These are phyloP conservation scores for Acronicta alni DNA, from an alignment of 2,888 invertebrate species.

Conservation along the genomic window DNA sequence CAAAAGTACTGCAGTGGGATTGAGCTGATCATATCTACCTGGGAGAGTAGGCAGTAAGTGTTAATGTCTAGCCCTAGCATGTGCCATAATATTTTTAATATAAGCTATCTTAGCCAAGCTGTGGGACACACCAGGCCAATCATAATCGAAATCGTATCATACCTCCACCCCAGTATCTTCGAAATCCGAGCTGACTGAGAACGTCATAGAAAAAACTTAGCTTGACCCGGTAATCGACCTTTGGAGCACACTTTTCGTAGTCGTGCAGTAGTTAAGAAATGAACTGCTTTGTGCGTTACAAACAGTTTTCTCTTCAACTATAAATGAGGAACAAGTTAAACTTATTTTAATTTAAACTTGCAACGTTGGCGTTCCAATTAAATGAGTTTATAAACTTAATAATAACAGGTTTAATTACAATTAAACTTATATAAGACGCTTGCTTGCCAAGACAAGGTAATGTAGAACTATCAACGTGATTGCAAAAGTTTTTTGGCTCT, in stretches of 20 bases:
- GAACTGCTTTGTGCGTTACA: too few species aligned
- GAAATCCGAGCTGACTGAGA: too few species aligned
- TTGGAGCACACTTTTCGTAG: too few species aligned
- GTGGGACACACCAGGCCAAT: too few species aligned
- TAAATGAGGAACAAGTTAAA: conserved; percentile 22
- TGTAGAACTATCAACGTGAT: conserved; percentile 11
- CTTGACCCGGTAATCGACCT: not conserved
- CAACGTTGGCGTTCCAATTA: conserved; percentile 16
- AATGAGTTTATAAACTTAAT: conserved; percentile 26
- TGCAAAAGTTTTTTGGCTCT: conserved; percentile 15
- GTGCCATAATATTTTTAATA: too few species aligned
- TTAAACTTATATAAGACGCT: conserved; percentile 13
- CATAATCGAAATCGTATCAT: too few species aligned
- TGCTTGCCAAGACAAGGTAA: conserved; percentile 25
- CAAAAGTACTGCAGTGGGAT: not conserved
- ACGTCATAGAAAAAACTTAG: too few species aligned
- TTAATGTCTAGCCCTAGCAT: too few species aligned
- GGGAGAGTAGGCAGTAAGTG: not conserved
- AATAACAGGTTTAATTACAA: conserved; percentile 41
- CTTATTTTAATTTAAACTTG: conserved; percentile 37
- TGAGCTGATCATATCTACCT: not conserved
- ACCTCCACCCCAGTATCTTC: too few species aligned
- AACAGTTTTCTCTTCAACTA: conserved; percentile 1
- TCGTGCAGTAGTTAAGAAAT: conserved; percentile 2
- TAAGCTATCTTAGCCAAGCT: too few species aligned